A percentile compares a stretch with the other conserved stretches of the same genome.
These are phyloP conservation scores for Sebastolobus alascanus DNA, from an alignment of 2,797 vertebrate species.

Conservation along the genomic window DNA sequence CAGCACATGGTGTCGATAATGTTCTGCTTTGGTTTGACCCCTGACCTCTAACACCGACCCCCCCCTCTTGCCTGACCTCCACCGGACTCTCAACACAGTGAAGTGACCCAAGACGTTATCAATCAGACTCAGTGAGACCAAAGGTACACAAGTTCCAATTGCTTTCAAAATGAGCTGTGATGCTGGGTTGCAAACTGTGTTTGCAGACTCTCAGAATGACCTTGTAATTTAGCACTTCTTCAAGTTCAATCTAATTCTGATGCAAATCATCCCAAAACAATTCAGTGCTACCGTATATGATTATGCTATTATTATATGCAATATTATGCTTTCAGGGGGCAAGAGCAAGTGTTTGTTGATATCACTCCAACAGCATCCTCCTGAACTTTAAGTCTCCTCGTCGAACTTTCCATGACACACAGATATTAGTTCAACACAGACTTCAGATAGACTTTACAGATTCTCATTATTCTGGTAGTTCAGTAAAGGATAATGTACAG, in stretches of 20 bases:
- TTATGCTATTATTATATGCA: too few species aligned
- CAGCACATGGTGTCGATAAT: constrained; percentile 72
- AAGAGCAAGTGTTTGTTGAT: background rate
- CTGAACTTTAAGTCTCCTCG: background rate
- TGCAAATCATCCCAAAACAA: constrained; percentile 24
- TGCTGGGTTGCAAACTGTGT: constrained; percentile 76
- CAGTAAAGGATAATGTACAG: too few species aligned
- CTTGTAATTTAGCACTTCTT: constrained; percentile 75
- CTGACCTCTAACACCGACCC: constrained; percentile 74
- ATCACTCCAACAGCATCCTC: background rate
- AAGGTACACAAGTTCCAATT: constrained; percentile 33
- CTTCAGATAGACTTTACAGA: background rate
- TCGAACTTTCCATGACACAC: background rate
- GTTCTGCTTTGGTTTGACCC: constrained; percentile 71
- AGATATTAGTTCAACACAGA: background rate
- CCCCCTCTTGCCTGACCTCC: constrained; percentile 66
- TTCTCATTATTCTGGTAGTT: background rate
- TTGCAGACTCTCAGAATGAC: constrained; percentile 60
- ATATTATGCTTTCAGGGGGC: background rate
- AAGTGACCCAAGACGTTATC: constrained; percentile 70
- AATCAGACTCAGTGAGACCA: constrained; percentile 35
- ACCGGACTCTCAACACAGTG: constrained; percentile 75
- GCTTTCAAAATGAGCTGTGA: constrained; percentile 36
- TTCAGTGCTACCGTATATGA: background rate
- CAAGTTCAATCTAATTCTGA: constrained; percentile 71